These are phyloP conservation scores for Oceanodroma leucorhoa DNA, from an alignment of 2,797 vertebrate genomes.

Conservation along the genomic window DNA sequence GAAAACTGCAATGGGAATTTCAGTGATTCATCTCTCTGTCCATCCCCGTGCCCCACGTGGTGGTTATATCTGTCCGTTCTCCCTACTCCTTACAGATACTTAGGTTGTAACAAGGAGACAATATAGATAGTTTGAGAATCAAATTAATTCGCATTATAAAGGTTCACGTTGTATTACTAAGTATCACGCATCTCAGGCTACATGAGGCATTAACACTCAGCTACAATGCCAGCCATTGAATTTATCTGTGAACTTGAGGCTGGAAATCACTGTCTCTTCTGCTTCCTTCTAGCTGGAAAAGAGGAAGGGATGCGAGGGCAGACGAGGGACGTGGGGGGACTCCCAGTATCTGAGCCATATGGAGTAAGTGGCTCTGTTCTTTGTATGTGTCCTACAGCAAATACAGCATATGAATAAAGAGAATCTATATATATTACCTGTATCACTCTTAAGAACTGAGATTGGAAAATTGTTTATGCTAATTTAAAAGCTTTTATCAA, in stretches of 20 bases:
- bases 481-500: neutral
- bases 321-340: fast-evolving
- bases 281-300: neutral
- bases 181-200: neutral
- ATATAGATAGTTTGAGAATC: conserved; percentile 23
- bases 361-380: neutral
- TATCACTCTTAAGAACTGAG: neutral
- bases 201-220: neutral
- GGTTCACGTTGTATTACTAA: conserved; percentile 48
- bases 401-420: neutral
- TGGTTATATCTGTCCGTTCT: neutral
- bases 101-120: conserved; percentile 20
- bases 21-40: conserved; percentile 32
- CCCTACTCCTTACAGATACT: conserved; percentile 13
- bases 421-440: neutral
- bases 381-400: neutral
- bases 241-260: neutral
- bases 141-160: conserved; percentile 32
- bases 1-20: neutral
- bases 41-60: neutral
- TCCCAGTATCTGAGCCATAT: neutral
- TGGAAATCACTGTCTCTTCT: neutral
- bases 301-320: neutral
- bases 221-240: neutral
- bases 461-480: neutral